Percentiles rank a stretch among this genome's conserved stretches.
These are phyloP conservation scores for Habrosyne pyritoides DNA, from an alignment of 2,888 invertebrate genomes.

Conservation along the genomic window DNA sequence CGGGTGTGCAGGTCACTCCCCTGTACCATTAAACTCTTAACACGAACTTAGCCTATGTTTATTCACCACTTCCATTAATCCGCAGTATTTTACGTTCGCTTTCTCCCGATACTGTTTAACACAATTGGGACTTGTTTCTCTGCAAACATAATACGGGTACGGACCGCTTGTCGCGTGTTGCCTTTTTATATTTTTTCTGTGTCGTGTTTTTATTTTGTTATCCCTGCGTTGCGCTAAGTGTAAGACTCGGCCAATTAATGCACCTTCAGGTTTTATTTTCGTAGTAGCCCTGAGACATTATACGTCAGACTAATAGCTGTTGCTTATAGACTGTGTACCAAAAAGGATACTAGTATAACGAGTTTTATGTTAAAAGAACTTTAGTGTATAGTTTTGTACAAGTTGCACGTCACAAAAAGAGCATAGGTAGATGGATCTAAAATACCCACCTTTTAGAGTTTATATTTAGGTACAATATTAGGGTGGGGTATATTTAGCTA, in stretches of 20 bases:
- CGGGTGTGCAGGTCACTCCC: slow-evolving; percentile 50
- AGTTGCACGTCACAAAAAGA: not conserved
- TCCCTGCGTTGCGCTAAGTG: slow-evolving; percentile 6
- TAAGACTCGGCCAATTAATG: slow-evolving; percentile 41
- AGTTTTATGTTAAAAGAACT: not conserved
- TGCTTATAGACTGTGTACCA: slow-evolving; percentile 14
- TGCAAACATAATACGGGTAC: slow-evolving; percentile 47
- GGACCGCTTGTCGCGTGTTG: slow-evolving; percentile 37
- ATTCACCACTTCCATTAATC: slow-evolving; percentile 41
- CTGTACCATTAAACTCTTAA: slow-evolving; percentile 52
- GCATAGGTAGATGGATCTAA: not conserved
- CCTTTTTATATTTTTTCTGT: slow-evolving; percentile 44
- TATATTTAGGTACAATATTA: slow-evolving; percentile 50
- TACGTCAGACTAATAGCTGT: slow-evolving; percentile 21
- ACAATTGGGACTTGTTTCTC: slow-evolving; percentile 50
- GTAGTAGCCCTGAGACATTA: slow-evolving; percentile 10
- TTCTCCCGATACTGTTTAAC: slow-evolving; percentile 42
- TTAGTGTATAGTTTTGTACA: not conserved
- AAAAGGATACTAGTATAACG: not conserved
- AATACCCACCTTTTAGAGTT: slow-evolving; percentile 29
- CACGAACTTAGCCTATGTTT: slow-evolving; percentile 36
- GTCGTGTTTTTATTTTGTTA: slow-evolving; percentile 18
- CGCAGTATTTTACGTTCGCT: slow-evolving; percentile 31
- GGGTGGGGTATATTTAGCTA: slow-evolving; percentile 65
- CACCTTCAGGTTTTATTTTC: slow-evolving; percentile 30